phyloP scores from a whole-genome alignment of 2,797 vertebrate species.

The Bradypodion pumilum region DNA sequence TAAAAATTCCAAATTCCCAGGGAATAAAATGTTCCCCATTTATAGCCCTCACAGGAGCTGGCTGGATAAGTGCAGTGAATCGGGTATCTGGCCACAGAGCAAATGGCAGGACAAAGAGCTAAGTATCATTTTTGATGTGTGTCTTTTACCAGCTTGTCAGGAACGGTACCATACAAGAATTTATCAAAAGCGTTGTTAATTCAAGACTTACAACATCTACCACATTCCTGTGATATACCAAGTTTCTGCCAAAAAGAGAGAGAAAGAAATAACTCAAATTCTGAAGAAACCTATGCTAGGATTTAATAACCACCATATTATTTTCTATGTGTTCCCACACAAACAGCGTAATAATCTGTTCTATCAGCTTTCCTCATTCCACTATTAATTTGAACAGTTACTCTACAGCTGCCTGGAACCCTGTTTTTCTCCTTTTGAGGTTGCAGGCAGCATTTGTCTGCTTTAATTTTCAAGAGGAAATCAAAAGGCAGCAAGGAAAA shows the following conservation, averaged over 20 bases:
- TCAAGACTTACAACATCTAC: too few relatives aligned
- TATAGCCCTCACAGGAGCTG: too few relatives aligned
- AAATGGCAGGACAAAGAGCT: too few relatives aligned
- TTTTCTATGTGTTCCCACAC: neutral
- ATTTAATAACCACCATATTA: neutral
- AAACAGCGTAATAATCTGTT: neutral
- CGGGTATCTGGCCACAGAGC: too few relatives aligned
- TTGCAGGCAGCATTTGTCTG: neutral
- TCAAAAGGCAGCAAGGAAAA: neutral
- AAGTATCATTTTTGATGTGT: too few relatives aligned
- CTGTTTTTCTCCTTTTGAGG: neutral
- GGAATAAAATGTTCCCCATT: too few relatives aligned
- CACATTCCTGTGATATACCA: neutral
- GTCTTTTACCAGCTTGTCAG: too few relatives aligned
- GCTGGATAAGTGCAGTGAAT: too few relatives aligned
- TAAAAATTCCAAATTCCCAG: too few relatives aligned
- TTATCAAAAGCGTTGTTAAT: too few relatives aligned
- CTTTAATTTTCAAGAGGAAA: neutral
- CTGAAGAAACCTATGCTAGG: neutral
- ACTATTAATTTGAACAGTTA: neutral
- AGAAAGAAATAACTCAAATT: neutral
- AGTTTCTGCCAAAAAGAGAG: neutral
- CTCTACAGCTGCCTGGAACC: neutral
- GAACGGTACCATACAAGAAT: too few relatives aligned
- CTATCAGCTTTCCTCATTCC: neutral